Percentiles rank a stretch among this genome's conserved stretches.
phyloP scores from a whole-genome alignment of 2,888 invertebrate species.

The Mesochorus sp. region DNA sequence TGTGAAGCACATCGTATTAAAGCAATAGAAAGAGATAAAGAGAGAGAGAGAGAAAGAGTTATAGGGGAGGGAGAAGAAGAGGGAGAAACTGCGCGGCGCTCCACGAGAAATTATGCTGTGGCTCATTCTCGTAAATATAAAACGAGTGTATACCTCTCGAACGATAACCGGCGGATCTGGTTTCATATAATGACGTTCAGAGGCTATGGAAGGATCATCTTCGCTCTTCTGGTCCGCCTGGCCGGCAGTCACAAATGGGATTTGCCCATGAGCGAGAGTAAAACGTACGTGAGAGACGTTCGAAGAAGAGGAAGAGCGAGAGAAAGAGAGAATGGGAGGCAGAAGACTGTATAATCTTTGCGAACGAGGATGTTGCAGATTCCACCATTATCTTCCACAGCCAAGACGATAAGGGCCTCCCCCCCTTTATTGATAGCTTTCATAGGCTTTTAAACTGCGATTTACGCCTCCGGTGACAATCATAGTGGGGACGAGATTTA shows the following conservation, averaged over 20 bases:
- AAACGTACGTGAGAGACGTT: slow-evolving; percentile 44
- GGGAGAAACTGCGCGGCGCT: slow-evolving; percentile 14
- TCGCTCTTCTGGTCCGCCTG: background rate
- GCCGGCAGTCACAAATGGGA: slow-evolving; percentile 40
- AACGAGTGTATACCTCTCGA: slow-evolving; percentile 48
- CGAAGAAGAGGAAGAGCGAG: background rate
- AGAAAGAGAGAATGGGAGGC: too few species aligned
- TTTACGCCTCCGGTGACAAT: slow-evolving; percentile 45
- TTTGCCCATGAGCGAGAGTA: slow-evolving; percentile 32
- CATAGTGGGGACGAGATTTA: slow-evolving; percentile 28
- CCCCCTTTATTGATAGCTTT: slow-evolving; percentile 48
- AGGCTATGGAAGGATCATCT: slow-evolving; percentile 2
- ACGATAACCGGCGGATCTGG: slow-evolving; percentile 63
- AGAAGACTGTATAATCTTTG: slow-evolving; percentile 48
- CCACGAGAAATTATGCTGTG: slow-evolving; percentile 16
- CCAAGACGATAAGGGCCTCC: slow-evolving; percentile 30
- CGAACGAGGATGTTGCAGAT: slow-evolving; percentile 55
- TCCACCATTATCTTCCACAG: slow-evolving; percentile 59
- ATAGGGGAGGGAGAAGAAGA: too few species aligned
- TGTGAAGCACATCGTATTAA: background rate
- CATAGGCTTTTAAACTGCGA: slow-evolving; percentile 45
- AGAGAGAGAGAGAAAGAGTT: too few species aligned
- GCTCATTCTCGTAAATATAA: slow-evolving; percentile 60
- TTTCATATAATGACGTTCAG: slow-evolving; percentile 62
- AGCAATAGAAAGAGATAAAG: too few species aligned